Conservation (phyloP, 64 coral and sea anemone genomes). For the Cladopsammia gracilis region DNA sequence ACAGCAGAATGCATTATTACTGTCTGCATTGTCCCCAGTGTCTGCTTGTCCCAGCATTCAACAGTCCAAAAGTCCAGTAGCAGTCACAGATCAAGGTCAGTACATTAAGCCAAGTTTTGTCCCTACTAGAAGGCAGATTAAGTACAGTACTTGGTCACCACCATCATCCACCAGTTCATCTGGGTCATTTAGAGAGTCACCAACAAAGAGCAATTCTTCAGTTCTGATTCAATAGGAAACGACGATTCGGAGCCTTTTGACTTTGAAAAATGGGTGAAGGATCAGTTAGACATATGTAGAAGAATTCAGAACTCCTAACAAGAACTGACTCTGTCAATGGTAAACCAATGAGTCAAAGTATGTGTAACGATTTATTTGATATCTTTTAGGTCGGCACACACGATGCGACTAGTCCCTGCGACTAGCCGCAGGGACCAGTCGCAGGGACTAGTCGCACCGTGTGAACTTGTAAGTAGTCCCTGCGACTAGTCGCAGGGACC, state of each 20-base stretch:
- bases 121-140: neutral
- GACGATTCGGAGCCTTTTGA: neutral
- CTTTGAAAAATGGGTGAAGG: neutral
- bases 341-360: too few relatives aligned
- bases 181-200: neutral
- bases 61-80: too few relatives aligned
- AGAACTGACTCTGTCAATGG: too few relatives aligned
- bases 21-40: neutral
- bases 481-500: too few relatives aligned
- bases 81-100: slow-evolving; percentile 4
- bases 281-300: neutral
- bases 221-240: neutral
- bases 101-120: neutral
- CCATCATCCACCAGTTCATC: neutral
- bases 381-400: too few relatives aligned
- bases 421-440: too few relatives aligned
- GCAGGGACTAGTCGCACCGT: too few relatives aligned
- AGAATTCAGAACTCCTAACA: neutral
- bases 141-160: neutral
- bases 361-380: too few relatives aligned
- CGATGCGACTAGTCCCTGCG: too few relatives aligned
- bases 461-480: too few relatives aligned
- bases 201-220: neutral
- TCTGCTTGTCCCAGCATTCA: too few relatives aligned
- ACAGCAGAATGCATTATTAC: neutral